Percentiles rank a stretch among this genome's conserved stretches.
Evolutionary conservation across 1,140 invertebrate species (phyloP).

Genomic region (Vanessa tameamea): DNA sequence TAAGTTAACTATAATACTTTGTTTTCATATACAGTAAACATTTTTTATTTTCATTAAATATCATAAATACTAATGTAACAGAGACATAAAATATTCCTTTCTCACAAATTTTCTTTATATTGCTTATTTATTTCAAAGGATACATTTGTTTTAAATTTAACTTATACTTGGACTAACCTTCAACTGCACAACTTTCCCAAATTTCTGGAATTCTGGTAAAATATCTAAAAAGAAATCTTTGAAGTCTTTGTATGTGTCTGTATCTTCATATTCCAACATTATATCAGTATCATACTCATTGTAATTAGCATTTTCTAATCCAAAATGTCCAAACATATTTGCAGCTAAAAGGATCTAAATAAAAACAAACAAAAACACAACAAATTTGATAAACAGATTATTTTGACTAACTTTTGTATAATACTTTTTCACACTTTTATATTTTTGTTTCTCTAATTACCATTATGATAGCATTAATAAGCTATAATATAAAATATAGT

Average conservation of each 20-base stretch:
- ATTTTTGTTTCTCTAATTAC: too few species aligned
- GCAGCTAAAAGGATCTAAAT: slow-evolving; percentile 86
- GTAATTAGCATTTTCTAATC: slow-evolving; percentile 85
- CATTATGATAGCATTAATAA: too few species aligned
- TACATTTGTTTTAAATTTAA: slow-evolving; percentile 38
- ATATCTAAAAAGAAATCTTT: slow-evolving; percentile 94
- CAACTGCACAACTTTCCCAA: slow-evolving; percentile 89
- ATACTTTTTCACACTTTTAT: neutral
- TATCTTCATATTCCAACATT: slow-evolving; percentile 90
- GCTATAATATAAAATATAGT: neutral
- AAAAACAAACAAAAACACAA: neutral
- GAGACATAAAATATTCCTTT: neutral
- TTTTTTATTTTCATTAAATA: neutral
- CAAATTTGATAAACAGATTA: neutral
- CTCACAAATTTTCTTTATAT: neutral
- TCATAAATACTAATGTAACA: neutral
- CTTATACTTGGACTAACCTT: slow-evolving; percentile 74
- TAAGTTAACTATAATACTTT: neutral
- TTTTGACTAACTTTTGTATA: neutral
- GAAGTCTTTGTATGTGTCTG: slow-evolving; percentile 90
- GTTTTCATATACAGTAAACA: neutral
- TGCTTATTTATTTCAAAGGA: slow-evolving; percentile 47
- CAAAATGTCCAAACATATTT: slow-evolving; percentile 93
- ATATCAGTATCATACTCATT: slow-evolving; percentile 93
- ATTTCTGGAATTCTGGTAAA: slow-evolving; percentile 89